Evolutionary conservation across 2,797 vertebrate species (phyloP).

Genomic region (Sparus aurata): DNA sequence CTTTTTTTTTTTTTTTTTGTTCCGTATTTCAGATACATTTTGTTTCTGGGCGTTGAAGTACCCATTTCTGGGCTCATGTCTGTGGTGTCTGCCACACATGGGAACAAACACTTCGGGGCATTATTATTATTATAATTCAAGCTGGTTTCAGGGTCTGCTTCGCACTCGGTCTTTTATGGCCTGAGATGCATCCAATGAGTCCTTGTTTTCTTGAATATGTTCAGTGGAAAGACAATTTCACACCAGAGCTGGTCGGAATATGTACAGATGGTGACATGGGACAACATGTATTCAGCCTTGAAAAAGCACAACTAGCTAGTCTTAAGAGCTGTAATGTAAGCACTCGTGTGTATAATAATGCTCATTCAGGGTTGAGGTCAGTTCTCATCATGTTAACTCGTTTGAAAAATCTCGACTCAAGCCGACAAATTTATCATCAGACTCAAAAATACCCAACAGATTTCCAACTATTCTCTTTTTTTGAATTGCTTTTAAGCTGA

Average conservation of each 20-base stretch:
- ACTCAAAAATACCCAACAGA: constrained; percentile 5
- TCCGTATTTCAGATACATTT: constrained; percentile 52
- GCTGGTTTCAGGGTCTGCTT: constrained; percentile 82
- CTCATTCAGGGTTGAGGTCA: constrained; percentile 66
- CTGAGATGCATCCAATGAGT: constrained; percentile 70
- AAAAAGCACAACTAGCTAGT: constrained; percentile 84
- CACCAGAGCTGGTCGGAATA: constrained; percentile 66
- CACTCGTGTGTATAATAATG: constrained; percentile 64
- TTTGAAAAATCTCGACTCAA: constrained; percentile 38
- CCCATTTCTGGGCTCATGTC: constrained; percentile 69
- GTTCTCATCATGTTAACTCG: constrained; percentile 20
- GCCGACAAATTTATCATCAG: constrained; percentile 29
- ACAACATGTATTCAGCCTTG: constrained; percentile 69
- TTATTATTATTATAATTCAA: constrained; percentile 76
- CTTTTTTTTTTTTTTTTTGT: constrained; percentile 12
- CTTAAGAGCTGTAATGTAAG: constrained; percentile 72
- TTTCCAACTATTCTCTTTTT: constrained; percentile 15
- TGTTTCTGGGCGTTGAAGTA: constrained; percentile 56
- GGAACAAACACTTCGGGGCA: constrained; percentile 84
- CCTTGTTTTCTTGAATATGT: constrained; percentile 69
- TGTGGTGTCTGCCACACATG: constrained; percentile 73
- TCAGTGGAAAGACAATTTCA: constrained; percentile 65
- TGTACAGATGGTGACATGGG: constrained; percentile 60
- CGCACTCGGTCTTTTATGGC: constrained; percentile 55
- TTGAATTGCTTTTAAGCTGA: constrained; percentile 35